phyloP scores from a whole-genome alignment of 2,797 vertebrate genomes.

The Geotria australis region DNA sequence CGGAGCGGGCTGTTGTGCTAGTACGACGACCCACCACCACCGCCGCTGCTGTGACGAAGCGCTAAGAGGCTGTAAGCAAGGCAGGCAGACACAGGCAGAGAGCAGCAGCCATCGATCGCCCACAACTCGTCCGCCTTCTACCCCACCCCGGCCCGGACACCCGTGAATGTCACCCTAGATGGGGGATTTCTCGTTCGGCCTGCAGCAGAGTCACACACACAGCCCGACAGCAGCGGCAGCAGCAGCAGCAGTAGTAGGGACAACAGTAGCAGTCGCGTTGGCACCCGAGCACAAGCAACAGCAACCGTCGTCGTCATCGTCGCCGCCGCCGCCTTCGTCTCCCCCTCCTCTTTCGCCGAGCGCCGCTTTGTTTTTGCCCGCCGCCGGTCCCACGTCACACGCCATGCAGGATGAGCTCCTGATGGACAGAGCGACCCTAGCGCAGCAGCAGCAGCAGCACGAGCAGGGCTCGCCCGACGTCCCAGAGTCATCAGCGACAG shows the following conservation, averaged over 20 bases:
- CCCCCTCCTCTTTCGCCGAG: slow-evolving; percentile 10
- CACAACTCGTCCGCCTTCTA: no score
- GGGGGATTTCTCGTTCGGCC: neutral
- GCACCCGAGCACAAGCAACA: no score
- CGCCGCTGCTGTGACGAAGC: no score
- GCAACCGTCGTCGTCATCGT: neutral
- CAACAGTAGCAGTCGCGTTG: no score
- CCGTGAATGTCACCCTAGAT: neutral
- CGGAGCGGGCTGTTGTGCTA: no score
- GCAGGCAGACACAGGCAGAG: no score
- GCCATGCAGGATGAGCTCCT: slow-evolving; percentile 99
- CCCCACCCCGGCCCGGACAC: neutral
- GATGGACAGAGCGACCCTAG: slow-evolving; percentile 80
- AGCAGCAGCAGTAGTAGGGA: no score
- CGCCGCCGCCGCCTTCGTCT: neutral
- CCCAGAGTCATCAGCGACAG: neutral
- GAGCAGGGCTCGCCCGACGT: slow-evolving; percentile 69
- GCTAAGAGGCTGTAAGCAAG: no score
- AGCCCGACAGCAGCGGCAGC: neutral
- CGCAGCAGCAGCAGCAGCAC: slow-evolving; percentile 41
- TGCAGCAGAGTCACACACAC: neutral
- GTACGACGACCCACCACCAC: no score
- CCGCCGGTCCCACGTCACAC: slow-evolving; percentile 46
- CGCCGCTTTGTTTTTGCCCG: slow-evolving; percentile 80
- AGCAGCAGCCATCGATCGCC: no score